Percentiles rank a stretch among this genome's conserved stretches.
Conservation (phyloP, 2,888 invertebrate species). For the Allolobophora icterica region DNA sequence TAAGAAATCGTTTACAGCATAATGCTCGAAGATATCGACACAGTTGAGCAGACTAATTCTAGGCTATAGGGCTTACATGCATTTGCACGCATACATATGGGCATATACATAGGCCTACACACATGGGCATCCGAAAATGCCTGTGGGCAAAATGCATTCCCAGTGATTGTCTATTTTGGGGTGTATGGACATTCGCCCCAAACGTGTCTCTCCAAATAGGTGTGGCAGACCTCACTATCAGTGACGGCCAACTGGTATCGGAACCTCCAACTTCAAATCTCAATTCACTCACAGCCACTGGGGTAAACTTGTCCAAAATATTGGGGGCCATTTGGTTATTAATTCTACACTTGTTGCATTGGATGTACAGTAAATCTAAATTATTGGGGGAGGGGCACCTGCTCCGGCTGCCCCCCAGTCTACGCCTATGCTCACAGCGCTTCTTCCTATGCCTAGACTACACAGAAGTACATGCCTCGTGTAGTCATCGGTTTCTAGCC, state of each 20-base stretch:
- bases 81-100: background rate
- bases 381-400: too few relatives aligned
- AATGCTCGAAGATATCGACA: too few relatives aligned
- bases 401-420: too few relatives aligned
- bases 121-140: background rate
- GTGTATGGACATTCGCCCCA: background rate
- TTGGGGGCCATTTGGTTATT: too few relatives aligned
- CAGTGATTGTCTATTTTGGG: background rate
- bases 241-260: background rate
- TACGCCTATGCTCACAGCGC: background rate
- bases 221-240: background rate
- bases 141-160: background rate
- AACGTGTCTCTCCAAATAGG: background rate
- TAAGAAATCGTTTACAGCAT: too few relatives aligned
- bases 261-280: background rate
- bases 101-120: too few relatives aligned
- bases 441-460: background rate
- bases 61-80: too few relatives aligned
- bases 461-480: background rate
- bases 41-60: too few relatives aligned
- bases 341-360: too few relatives aligned
- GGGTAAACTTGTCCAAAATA: too few relatives aligned
- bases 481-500: background rate
- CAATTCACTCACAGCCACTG: too few relatives aligned
- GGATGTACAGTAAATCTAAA: too few relatives aligned